A percentile compares a stretch with the other conserved stretches of the same genome.
Conservation (phyloP, 2,888 invertebrate genomes). For the Mylabris sibirica region DNA sequence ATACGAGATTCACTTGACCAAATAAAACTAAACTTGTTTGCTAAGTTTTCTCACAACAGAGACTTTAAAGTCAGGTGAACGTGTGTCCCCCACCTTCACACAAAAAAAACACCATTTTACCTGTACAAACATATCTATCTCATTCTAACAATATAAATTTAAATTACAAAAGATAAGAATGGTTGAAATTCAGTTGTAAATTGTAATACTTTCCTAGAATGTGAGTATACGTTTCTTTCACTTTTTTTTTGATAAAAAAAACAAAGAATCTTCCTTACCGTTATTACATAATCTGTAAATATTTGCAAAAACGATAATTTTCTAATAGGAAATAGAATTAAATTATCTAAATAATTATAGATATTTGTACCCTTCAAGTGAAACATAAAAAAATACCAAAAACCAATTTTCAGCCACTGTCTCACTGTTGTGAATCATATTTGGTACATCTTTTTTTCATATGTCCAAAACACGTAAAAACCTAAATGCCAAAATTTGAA, state of each 20-base stretch:
- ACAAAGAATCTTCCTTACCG: too few species aligned
- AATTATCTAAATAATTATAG: not conserved
- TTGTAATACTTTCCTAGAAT: not conserved
- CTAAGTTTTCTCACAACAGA: slow-evolving; percentile 23
- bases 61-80: slow-evolving; percentile 32
- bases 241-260: not conserved
- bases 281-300: not conserved
- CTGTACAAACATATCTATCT: slow-evolving; percentile 10
- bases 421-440: too few species aligned
- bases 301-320: not conserved
- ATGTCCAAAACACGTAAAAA: too few species aligned
- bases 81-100: slow-evolving; percentile 23
- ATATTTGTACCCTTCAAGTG: not conserved
- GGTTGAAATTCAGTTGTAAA: not conserved
- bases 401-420: too few species aligned
- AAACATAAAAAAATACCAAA: too few species aligned
- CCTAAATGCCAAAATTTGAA: too few species aligned
- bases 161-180: not conserved
- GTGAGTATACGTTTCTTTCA: not conserved
- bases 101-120: slow-evolving; percentile 9
- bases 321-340: not conserved
- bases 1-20: slow-evolving; percentile 28
- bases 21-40: slow-evolving; percentile 30
- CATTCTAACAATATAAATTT: slow-evolving; percentile 8
- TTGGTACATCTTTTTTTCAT: too few species aligned